Evolutionary conservation across 2,888 invertebrate genomes (phyloP).

Genomic region (Papilio demoleus): DNA sequence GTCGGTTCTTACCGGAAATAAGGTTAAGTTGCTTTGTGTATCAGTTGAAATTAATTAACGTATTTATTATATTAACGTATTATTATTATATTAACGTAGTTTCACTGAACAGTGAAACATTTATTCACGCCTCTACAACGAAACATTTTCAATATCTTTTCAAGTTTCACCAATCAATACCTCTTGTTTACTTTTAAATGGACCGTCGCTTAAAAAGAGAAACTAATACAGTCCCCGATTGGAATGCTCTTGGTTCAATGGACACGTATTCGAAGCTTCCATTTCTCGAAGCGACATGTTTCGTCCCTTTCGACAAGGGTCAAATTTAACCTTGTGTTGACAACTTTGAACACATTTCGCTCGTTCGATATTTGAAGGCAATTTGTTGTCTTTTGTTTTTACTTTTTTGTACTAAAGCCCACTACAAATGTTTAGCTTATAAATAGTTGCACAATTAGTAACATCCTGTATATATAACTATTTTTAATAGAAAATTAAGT

Average conservation of each 20-base stretch:
- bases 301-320: slow-evolving; percentile 19
- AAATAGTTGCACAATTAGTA: too few species aligned
- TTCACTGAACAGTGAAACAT: too few species aligned
- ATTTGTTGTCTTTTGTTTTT: neutral
- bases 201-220: neutral
- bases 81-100: too few species aligned
- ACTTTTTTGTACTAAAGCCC: neutral
- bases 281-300: neutral
- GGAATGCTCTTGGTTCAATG: slow-evolving; percentile 2
- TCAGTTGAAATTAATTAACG: too few species aligned
- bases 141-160: neutral
- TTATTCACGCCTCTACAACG: too few species aligned
- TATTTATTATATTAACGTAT: too few species aligned
- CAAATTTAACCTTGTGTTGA: slow-evolving; percentile 7
- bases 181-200: slow-evolving; percentile 1
- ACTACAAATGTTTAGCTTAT: too few species aligned
- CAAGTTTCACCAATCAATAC: slow-evolving; percentile 1
- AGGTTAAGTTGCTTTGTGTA: too few species aligned
- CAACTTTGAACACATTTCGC: slow-evolving; percentile 5
- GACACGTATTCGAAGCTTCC: neutral
- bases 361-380: neutral
- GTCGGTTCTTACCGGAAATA: too few species aligned
- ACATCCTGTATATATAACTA: too few species aligned
- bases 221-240: slow-evolving; percentile 3
- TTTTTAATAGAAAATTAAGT: too few species aligned